These are phyloP conservation scores for Portevinia maculata DNA, from an alignment of 2,888 invertebrate species.

Conservation along the genomic window DNA sequence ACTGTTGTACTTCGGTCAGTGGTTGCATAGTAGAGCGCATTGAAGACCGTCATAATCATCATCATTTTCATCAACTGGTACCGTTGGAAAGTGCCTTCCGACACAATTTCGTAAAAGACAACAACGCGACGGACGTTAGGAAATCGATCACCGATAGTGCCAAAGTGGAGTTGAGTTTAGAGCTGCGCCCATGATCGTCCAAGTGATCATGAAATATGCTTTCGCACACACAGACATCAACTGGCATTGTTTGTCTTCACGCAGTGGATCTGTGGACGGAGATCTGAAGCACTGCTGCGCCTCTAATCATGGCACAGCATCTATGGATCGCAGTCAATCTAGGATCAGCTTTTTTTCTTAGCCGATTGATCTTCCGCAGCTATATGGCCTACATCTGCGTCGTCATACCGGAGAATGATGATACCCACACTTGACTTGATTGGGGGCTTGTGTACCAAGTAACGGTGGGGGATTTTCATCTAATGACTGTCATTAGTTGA, in stretches of 20 bases:
- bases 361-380: slow-evolving; percentile 27
- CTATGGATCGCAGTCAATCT: slow-evolving; percentile 59
- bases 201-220: slow-evolving; percentile 6
- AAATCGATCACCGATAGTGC: slow-evolving; percentile 49
- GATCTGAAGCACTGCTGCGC: slow-evolving; percentile 47
- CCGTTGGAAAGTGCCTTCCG: slow-evolving; percentile 50
- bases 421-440: slow-evolving; percentile 64
- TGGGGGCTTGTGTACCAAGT: slow-evolving; percentile 29
- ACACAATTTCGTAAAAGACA: slow-evolving; percentile 20
- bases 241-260: slow-evolving; percentile 59
- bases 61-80: slow-evolving; percentile 27
- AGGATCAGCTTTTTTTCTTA: slow-evolving; percentile 36
- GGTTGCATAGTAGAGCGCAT: not conserved
- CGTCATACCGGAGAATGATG: slow-evolving; percentile 39
- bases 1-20: slow-evolving; percentile 35
- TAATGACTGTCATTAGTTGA: slow-evolving; percentile 70
- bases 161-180: slow-evolving; percentile 28
- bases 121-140: slow-evolving; percentile 3
- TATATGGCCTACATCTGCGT: slow-evolving; percentile 59
- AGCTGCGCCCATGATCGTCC: slow-evolving; percentile 44
- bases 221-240: not conserved
- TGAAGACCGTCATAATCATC: slow-evolving; percentile 2
- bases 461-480: slow-evolving; percentile 43
- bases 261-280: slow-evolving; percentile 20
- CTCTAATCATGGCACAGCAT: slow-evolving; percentile 42